Conservation (phyloP, 2,888 invertebrate genomes). For the Caenorhabditis uteleia region DNA sequence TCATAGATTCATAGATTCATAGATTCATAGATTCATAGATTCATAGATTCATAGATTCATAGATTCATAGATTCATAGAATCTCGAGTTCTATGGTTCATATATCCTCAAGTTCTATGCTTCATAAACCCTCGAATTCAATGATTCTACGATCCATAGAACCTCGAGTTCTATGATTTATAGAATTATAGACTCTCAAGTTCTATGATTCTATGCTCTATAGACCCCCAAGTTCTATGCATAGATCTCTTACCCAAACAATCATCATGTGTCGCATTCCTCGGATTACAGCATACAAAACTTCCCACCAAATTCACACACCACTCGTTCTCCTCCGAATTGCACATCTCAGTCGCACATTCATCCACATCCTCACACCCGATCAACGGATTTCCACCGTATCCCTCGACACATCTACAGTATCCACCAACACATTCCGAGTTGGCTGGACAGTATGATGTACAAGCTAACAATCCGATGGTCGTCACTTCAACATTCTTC, state of each 20-base stretch:
- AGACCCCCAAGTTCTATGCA: no score
- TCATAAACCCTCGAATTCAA: no score
- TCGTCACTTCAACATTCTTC: constrained; percentile 23
- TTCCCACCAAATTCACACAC: constrained; percentile 66
- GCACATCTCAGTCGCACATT: constrained; percentile 49
- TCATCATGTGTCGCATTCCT: constrained; percentile 43
- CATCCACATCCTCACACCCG: constrained; percentile 58
- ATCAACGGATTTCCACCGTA: constrained; percentile 57
- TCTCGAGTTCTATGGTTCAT: no score
- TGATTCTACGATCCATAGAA: no score
- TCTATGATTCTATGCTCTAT: no score
- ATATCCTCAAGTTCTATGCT: no score
- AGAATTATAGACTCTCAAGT: not conserved
- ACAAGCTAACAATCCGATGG: constrained; percentile 38
- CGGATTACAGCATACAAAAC: constrained; percentile 66
- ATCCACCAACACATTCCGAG: constrained; percentile 57
- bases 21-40: no score
- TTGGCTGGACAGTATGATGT: constrained; percentile 58
- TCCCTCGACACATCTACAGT: constrained; percentile 58
- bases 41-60: no score
- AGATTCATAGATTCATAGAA: no score
- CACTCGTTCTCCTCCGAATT: constrained; percentile 48
- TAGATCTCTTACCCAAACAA: no score
- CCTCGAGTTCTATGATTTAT: no score
- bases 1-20: no score